phyloP scores from a whole-genome alignment of 2,797 vertebrate species.

The Melanitta fusca region DNA sequence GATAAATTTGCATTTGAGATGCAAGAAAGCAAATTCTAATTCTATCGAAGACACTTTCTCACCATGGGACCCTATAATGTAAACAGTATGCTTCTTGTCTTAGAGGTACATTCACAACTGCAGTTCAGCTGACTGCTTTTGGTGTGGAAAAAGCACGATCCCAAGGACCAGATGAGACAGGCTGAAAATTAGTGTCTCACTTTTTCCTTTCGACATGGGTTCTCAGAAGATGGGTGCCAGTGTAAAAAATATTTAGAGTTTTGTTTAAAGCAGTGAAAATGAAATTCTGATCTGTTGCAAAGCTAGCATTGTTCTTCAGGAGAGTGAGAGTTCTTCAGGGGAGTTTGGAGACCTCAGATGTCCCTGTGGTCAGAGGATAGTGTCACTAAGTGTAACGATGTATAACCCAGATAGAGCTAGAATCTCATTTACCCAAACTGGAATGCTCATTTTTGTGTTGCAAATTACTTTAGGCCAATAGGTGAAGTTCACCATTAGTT shows the following conservation, averaged over 20 bases:
- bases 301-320: neutral
- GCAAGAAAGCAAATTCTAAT: constrained; percentile 31
- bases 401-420: neutral
- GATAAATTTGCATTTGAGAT: constrained; percentile 56
- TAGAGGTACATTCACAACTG: constrained; percentile 15
- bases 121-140: neutral
- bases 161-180: neutral
- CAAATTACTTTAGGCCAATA: neutral
- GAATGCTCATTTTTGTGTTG: neutral
- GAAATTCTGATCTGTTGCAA: neutral
- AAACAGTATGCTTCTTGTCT: constrained; percentile 29
- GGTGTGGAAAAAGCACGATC: neutral
- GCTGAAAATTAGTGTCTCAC: neutral
- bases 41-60: constrained; percentile 46
- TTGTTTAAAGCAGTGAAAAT: neutral
- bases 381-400: neutral
- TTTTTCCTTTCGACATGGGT: neutral
- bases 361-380: too few species aligned
- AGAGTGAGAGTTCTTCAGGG: neutral
- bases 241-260: neutral
- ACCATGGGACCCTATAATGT: neutral
- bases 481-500: neutral
- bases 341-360: neutral
- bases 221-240: neutral
- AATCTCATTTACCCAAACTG: neutral